A percentile compares a stretch with the other conserved stretches of the same genome.
These are phyloP conservation scores for Calyptomena viridis DNA, from an alignment of 2,113 vertebrate genomes.

Conservation along the genomic window DNA sequence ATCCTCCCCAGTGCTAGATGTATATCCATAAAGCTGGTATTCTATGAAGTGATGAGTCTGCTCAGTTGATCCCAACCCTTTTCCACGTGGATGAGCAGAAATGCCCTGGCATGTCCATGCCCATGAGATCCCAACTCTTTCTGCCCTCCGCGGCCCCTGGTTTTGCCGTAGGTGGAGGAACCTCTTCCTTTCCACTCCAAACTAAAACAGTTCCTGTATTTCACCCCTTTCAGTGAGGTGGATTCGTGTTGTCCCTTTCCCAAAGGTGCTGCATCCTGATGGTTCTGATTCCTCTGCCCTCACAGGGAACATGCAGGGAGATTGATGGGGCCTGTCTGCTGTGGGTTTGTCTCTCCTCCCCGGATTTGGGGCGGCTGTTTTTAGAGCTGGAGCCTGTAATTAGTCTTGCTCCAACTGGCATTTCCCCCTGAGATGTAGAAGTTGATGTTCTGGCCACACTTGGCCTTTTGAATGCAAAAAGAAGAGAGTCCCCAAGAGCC, in stretches of 20 bases:
- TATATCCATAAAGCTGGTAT: background rate
- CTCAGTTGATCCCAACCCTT: background rate
- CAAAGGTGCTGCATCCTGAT: background rate
- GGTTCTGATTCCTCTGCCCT: background rate
- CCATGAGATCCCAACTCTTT: background rate
- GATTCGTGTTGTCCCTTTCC: background rate
- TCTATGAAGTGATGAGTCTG: background rate
- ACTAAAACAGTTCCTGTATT: background rate
- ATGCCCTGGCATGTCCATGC: background rate
- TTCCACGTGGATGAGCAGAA: background rate
- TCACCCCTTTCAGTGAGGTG: background rate
- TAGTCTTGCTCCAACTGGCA: background rate
- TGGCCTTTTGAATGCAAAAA: background rate
- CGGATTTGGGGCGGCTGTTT: background rate
- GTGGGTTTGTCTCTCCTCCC: background rate
- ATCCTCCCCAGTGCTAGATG: background rate
- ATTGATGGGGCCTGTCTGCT: background rate
- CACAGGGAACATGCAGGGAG: background rate
- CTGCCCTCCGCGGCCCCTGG: background rate
- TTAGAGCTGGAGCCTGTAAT: background rate
- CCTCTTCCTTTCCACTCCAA: background rate
- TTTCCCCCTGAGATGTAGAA: background rate
- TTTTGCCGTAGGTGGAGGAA: background rate
- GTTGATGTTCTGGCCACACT: background rate
- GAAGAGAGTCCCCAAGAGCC: background rate